Evolutionary conservation across 1,140 invertebrate species (phyloP), one percentile per base, ranked within the genome.

Genomic region (Pseudoatta argentina): DNA sequence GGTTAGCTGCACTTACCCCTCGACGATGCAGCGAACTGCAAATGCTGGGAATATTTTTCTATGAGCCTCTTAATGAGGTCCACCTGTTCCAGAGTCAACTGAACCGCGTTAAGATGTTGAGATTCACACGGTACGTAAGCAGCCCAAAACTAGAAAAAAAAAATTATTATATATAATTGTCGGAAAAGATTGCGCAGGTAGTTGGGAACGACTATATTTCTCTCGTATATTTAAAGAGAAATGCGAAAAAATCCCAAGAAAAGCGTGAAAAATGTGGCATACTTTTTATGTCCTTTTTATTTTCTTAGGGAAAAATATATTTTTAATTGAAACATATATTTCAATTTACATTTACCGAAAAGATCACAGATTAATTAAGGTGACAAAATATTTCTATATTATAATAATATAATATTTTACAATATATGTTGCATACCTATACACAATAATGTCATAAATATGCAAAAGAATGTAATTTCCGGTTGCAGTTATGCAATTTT

Each of bases 1-100:
- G 34, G 10, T 14, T 39, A 89, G 5, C 39, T 27, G 63, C 57
- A 90, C 91, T 94, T 96, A 98, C 97, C 97, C 91, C 96, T 95
- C 5, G 97, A 96, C 1, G 97, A 97, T 27, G 97, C 97, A 76
- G 97, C 98, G 69, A 98, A 97, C 61, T 97, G 96, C 92, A 98
- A 97, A 85, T 97, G 96, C 72, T 97, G 96, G 7, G 97, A 97
- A 93, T 98, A 98, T 91, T 97, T 97, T 75, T 97, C 96, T 51
- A 98, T 97, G 39, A 98, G 96, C 89, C 98, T 96, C 92, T 97
- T 97, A 89, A 98, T 98, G 72, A 98, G 96, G 93, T 98, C 98
- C 89, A 98, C 97, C 94, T 98, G 98, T 90, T 98, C 98, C 91
- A 98, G 95, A 14, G 98, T 98, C 91, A 98, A 95, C 92, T 98